Percentiles rank a stretch among this genome's conserved stretches.
phyloP scores from a whole-genome alignment of 2,888 invertebrate genomes.

The Sarcophaga subvicina region DNA sequence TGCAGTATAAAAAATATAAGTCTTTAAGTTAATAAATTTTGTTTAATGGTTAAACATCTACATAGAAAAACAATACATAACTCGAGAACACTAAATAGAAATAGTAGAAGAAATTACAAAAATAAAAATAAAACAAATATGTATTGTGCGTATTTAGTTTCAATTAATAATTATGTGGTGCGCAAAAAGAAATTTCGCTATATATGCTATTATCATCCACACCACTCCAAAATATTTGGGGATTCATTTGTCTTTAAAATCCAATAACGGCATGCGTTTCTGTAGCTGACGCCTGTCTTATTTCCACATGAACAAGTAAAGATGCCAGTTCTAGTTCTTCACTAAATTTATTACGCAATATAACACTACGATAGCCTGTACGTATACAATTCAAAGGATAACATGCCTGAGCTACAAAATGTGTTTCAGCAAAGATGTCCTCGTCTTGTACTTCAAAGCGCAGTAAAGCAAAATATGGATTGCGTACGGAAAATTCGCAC shows the following conservation, averaged over 20 bases:
- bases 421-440: constrained; percentile 98
- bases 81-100: too few relatives aligned
- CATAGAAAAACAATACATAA: too few relatives aligned
- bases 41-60: not conserved
- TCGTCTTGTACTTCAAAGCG: constrained; percentile 96
- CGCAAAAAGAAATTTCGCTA: not conserved
- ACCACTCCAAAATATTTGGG: not conserved
- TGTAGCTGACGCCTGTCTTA: constrained; percentile 77
- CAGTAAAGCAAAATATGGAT: constrained; percentile 92
- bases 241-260: constrained; percentile 13
- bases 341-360: constrained; percentile 93
- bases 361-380: constrained; percentile 95
- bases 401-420: constrained; percentile 97
- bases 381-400: constrained; percentile 92
- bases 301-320: constrained; percentile 90
- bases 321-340: constrained; percentile 96
- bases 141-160: too few relatives aligned
- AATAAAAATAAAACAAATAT: too few relatives aligned
- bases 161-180: too few relatives aligned
- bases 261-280: constrained; percentile 57
- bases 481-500: constrained; percentile 91
- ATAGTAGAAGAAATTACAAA: too few relatives aligned
- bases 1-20: constrained; percentile 54
- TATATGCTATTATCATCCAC: not conserved
- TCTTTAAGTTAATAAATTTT: constrained; percentile 48